phyloP scores from a whole-genome alignment of 2,888 invertebrate genomes.

The Acrocyrtus sp. region DNA sequence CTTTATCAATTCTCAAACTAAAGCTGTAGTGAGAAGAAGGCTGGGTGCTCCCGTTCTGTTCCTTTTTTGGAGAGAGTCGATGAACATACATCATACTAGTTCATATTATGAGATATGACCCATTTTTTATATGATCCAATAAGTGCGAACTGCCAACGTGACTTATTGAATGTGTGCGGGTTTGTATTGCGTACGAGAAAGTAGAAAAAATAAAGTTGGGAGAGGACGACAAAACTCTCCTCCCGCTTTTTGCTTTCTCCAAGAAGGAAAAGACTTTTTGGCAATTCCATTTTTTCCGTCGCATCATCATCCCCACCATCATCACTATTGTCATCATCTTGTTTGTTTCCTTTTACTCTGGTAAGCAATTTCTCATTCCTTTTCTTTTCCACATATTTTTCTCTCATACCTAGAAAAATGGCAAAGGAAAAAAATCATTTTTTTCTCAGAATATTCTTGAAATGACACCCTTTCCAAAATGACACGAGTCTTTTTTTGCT shows the following conservation, averaged over 20 bases:
- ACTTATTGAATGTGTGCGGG: conserved; percentile 33
- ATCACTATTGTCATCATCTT: conserved; percentile 37
- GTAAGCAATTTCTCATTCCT: no score
- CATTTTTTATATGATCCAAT: conserved; percentile 52
- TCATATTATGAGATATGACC: conserved; percentile 35
- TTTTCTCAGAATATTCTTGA: no score
- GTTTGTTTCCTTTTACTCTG: conserved; percentile 46
- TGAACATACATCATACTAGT: no score
- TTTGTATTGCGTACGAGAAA: conserved; percentile 6
- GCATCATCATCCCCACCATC: conserved; percentile 2
- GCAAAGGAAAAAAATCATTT: no score
- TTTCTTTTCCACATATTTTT: no score
- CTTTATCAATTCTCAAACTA: no score
- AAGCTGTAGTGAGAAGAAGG: background rate
- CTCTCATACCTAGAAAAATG: no score
- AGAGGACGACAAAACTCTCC: background rate
- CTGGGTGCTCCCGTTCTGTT: no score
- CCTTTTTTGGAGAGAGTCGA: no score
- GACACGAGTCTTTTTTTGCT: no score
- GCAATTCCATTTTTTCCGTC: conserved; percentile 28
- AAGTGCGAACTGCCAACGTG: conserved; percentile 52
- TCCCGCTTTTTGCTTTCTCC: background rate
- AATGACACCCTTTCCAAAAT: no score
- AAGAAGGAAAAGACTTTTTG: no score
- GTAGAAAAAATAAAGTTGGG: conserved; percentile 13